A percentile compares a stretch with the other conserved stretches of the same genome.
Conservation (phyloP, 2,888 invertebrate species). For the Spialia ferax region DNA sequence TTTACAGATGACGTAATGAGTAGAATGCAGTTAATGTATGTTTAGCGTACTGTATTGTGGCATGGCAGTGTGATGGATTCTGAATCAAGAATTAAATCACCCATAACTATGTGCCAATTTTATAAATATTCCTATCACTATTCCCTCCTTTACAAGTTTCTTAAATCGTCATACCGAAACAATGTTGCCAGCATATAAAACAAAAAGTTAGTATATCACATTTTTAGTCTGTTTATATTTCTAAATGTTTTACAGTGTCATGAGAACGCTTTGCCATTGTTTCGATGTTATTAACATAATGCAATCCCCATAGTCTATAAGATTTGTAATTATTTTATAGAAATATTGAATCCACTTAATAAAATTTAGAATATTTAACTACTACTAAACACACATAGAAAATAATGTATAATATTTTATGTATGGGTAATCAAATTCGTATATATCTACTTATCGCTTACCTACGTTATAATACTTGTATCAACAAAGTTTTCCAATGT, state of each 20-base stretch:
- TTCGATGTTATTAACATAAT: constrained; percentile 2
- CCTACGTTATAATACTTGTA: constrained; percentile 55
- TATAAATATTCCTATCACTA: no score
- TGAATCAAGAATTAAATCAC: constrained; percentile 55
- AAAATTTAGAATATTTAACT: constrained; percentile 11
- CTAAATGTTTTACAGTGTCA: background rate
- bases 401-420: background rate
- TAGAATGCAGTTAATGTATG: constrained; percentile 52
- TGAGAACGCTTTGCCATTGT: background rate
- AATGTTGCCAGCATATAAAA: constrained; percentile 14
- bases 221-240: no score
- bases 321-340: background rate
- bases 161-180: constrained; percentile 12
- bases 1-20: constrained; percentile 52
- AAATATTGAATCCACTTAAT: background rate
- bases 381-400: constrained; percentile 1
- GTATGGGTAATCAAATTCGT: constrained; percentile 39
- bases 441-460: constrained; percentile 46
- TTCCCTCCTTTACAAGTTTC: no score
- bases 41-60: constrained; percentile 55
- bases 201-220: no score
- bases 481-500: constrained; percentile 55
- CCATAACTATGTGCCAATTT: constrained; percentile 46
- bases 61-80: constrained; percentile 71
- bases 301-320: background rate